Evolutionary conservation across 2,797 vertebrate species (phyloP).

Genomic region (Iguana delicatissima): DNA sequence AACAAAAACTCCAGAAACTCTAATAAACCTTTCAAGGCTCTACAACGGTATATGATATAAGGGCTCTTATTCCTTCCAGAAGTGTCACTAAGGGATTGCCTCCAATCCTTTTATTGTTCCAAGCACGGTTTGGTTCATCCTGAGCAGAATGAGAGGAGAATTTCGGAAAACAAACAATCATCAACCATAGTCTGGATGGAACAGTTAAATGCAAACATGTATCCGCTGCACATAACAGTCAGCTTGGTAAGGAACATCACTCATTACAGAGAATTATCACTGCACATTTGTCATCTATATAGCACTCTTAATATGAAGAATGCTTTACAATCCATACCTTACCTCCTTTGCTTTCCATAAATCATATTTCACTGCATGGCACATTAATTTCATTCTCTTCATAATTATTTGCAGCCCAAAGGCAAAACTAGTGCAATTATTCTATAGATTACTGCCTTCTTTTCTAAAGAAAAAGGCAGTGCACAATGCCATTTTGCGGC

Average conservation of each 20-base stretch:
- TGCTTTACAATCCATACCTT: constrained; percentile 14
- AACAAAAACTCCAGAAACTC: constrained; percentile 20
- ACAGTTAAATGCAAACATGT: constrained; percentile 16
- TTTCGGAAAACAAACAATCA: neutral
- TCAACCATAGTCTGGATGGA: constrained; percentile 19
- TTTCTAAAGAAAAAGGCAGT: neutral
- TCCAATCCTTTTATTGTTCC: constrained; percentile 42
- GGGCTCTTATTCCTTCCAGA: constrained; percentile 38
- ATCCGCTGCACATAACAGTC: constrained; percentile 8
- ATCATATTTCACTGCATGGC: constrained; percentile 24
- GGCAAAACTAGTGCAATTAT: neutral
- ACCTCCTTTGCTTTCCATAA: constrained; percentile 13
- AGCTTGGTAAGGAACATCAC: constrained; percentile 2
- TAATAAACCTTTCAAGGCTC: constrained; percentile 40
- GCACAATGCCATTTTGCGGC: neutral
- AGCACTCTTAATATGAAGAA: constrained; percentile 29
- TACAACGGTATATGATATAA: constrained; percentile 28
- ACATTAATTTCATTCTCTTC: constrained; percentile 18
- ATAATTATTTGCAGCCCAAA: constrained; percentile 35
- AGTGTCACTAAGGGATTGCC: neutral
- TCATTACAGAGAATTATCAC: constrained; percentile 24
- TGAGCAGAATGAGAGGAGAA: neutral
- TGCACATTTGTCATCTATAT: constrained; percentile 7
- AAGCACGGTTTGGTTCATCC: constrained; percentile 47
- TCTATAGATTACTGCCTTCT: constrained; percentile 2